phyloP scores from a whole-genome alignment of 2,888 invertebrate species.

The Lithophane semibrunnea region DNA sequence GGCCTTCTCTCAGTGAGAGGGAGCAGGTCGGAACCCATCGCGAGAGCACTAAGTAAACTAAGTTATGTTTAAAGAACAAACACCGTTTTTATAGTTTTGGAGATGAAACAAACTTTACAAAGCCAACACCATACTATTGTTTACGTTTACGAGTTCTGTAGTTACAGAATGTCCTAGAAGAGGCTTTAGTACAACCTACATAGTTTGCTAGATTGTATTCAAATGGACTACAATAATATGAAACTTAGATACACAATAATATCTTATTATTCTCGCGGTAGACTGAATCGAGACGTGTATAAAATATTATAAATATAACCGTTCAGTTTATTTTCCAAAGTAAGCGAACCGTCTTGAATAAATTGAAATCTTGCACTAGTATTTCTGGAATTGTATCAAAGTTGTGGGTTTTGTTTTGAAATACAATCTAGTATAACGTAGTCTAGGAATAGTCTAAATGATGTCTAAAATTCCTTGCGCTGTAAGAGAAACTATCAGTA shows the following conservation, averaged over 20 bases:
- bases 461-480: no score
- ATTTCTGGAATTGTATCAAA: not conserved
- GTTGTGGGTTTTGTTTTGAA: not conserved
- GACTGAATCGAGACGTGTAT: not conserved
- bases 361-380: conserved; percentile 19
- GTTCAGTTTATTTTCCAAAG: conserved; percentile 6
- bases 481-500: not conserved
- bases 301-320: conserved; percentile 5
- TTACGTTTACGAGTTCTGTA: not conserved
- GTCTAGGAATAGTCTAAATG: no score
- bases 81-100: not conserved
- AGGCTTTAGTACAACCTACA: not conserved
- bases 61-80: no score
- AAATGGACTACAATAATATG: conserved; percentile 23
- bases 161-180: not conserved
- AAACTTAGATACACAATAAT: conserved; percentile 3
- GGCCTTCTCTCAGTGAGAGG: not conserved
- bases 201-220: conserved; percentile 12
- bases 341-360: conserved; percentile 2
- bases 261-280: conserved; percentile 10
- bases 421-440: not conserved
- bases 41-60: not conserved
- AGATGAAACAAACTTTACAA: not conserved
- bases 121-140: not conserved
- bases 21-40: not conserved